Conservation (phyloP, 2,888 invertebrate genomes). For the Apodemia duryi region DNA sequence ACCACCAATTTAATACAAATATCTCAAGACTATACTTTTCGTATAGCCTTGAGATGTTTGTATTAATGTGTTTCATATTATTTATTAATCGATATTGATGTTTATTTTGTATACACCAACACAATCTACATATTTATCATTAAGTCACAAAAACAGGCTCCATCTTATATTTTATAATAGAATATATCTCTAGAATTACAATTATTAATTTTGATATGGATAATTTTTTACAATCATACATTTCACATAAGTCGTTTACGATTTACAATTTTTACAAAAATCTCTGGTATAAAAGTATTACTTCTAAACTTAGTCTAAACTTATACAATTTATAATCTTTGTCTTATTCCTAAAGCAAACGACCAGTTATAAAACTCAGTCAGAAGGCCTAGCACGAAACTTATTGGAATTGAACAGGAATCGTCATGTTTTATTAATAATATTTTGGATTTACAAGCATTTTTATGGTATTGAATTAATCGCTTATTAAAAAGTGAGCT, state of each 20-base stretch:
- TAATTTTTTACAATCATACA: constrained; percentile 7
- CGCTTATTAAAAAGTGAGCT: too few relatives aligned
- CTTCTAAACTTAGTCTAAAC: constrained; percentile 9
- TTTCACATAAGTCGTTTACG: constrained; percentile 9
- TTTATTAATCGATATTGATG: too few relatives aligned
- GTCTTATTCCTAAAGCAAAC: constrained; percentile 16
- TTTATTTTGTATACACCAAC: not conserved
- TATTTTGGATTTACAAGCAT: not conserved
- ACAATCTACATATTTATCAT: constrained; percentile 8
- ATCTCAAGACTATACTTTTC: too few relatives aligned
- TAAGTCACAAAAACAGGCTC: constrained; percentile 16
- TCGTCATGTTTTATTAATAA: not conserved
- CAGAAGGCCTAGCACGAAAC: constrained; percentile 2
- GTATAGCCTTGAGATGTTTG: too few relatives aligned
- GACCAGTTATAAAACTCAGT: constrained; percentile 8
- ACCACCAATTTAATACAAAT: too few relatives aligned
- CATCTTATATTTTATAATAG: not conserved
- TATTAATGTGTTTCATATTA: too few relatives aligned
- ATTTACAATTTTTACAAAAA: constrained; percentile 14
- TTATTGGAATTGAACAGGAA: not conserved
- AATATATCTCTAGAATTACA: constrained; percentile 6
- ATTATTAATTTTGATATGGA: constrained; percentile 12
- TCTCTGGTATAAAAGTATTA: constrained; percentile 1
- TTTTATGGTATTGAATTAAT: too few relatives aligned
- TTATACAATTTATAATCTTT: constrained; percentile 11